Conservation (phyloP, 2,888 invertebrate genomes). For the Actias luna region DNA sequence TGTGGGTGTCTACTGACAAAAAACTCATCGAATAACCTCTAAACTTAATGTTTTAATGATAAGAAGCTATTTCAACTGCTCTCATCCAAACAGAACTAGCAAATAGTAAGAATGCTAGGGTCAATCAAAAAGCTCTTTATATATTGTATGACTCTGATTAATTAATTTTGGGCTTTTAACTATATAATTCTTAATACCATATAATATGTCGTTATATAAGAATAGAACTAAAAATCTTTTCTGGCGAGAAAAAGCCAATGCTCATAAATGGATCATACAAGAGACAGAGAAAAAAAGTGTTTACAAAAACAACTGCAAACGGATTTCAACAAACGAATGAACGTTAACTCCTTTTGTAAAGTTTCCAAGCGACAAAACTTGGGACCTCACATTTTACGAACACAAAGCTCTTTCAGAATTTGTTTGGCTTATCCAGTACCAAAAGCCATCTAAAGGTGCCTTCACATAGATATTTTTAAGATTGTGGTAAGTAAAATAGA, state of each 20-base stretch:
- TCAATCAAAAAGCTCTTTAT: no score
- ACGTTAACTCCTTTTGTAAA: constrained; percentile 19
- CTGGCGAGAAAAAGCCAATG: not conserved
- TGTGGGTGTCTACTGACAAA: no score
- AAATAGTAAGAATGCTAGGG: no score
- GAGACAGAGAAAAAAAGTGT: not conserved
- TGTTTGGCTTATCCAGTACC: constrained; percentile 16
- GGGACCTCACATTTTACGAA: constrained; percentile 27
- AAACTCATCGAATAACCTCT: no score
- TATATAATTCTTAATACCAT: no score
- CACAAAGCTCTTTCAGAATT: constrained; percentile 24
- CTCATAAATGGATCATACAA: not conserved
- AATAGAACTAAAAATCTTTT: not conserved
- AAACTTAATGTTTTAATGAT: no score
- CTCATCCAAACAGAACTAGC: no score
- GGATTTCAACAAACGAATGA: constrained; percentile 3
- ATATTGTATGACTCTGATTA: no score
- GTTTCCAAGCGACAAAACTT: constrained; percentile 16
- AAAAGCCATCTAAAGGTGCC: constrained; percentile 22
- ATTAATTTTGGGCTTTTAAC: no score
- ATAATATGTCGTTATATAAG: no score
- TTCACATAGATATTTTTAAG: not conserved
- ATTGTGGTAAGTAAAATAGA: no score
- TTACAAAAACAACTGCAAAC: constrained; percentile 3
- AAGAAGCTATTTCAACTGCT: no score